Evolutionary conservation across 2,797 vertebrate genomes (phyloP).

Genomic region (Fistularia commersonii): DNA sequence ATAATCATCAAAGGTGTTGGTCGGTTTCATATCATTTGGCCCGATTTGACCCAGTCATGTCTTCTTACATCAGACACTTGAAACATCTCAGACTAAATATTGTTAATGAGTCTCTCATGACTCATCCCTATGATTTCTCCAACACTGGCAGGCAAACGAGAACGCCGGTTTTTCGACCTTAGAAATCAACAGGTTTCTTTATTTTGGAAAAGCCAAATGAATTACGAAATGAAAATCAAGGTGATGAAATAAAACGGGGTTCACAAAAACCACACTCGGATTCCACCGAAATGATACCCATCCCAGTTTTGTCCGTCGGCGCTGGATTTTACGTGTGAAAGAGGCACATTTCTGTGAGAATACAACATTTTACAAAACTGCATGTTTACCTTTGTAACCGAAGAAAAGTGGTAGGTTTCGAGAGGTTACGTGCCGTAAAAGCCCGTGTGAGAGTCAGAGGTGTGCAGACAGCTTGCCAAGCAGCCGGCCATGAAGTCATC

Average conservation of each 20-base stretch:
- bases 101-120: slow-evolving; percentile 60
- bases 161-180: slow-evolving; percentile 22
- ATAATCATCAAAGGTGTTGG: slow-evolving; percentile 15
- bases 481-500: slow-evolving; percentile 49
- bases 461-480: slow-evolving; percentile 37
- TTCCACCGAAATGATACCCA: not conserved
- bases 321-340: too few relatives aligned
- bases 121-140: slow-evolving; percentile 40
- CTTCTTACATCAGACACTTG: slow-evolving; percentile 17
- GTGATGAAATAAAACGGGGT: not conserved
- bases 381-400: too few relatives aligned
- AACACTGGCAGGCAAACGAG: slow-evolving; percentile 23
- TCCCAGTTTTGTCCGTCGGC: not conserved
- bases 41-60: slow-evolving; percentile 35
- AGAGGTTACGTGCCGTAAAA: slow-evolving; percentile 11
- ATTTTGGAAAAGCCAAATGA: too few relatives aligned
- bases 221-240: not conserved
- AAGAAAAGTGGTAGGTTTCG: too few relatives aligned
- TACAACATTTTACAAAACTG: too few relatives aligned
- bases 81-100: slow-evolving; percentile 37
- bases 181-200: too few relatives aligned
- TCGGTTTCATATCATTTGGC: slow-evolving; percentile 29
- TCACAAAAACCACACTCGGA: not conserved
- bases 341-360: too few relatives aligned
- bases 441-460: slow-evolving; percentile 35